Evolutionary conservation across 2,113 vertebrate species (phyloP).

Genomic region (Entelurus aequoreus): DNA sequence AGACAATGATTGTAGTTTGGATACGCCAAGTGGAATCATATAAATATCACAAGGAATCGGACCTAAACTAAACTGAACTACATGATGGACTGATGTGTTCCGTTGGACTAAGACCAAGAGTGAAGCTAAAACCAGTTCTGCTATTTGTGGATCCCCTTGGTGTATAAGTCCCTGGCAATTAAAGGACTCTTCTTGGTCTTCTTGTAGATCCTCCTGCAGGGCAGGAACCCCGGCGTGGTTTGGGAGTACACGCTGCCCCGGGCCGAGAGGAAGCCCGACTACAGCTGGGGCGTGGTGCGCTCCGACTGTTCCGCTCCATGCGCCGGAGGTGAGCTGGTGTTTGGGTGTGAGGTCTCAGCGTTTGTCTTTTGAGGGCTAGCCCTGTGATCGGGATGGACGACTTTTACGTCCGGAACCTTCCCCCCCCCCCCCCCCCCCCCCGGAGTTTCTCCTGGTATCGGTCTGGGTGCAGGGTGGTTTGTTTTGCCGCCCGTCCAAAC

Average conservation of each 20-base stretch:
- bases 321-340: constrained; percentile 79
- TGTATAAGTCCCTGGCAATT: not conserved
- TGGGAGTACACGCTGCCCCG: constrained; percentile 92
- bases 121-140: not conserved
- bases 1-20: too few relatives aligned
- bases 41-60: too few relatives aligned
- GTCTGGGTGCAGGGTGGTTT: not conserved
- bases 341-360: not conserved
- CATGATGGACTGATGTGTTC: too few relatives aligned
- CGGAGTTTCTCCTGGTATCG: not conserved
- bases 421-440: too few relatives aligned
- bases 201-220: constrained; percentile 86
- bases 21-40: too few relatives aligned
- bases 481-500: too few relatives aligned
- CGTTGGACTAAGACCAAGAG: not conserved
- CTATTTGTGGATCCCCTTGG: not conserved
- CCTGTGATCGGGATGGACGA: not conserved
- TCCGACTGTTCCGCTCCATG: constrained; percentile 87
- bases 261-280: constrained; percentile 70
- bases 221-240: constrained; percentile 87
- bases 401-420: not conserved
- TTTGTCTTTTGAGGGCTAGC: not conserved
- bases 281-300: constrained; percentile 83
- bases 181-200: not conserved
- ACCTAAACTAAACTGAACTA: too few relatives aligned